phyloP scores from a whole-genome alignment of 64 coral and sea anemone genomes.

The Montipora efflorescens region DNA sequence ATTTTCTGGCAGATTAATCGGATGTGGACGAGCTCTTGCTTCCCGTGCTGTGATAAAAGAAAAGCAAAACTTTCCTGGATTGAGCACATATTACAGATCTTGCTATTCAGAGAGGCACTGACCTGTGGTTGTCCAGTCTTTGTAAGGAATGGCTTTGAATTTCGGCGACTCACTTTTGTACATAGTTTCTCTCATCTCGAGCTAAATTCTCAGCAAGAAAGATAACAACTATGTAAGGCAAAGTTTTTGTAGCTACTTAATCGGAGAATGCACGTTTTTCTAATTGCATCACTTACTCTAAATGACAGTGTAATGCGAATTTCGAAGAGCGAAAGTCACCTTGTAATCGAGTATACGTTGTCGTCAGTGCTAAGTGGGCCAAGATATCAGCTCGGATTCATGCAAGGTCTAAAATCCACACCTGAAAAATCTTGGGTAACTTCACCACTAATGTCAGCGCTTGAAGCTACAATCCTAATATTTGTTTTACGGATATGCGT shows the following conservation, averaged over 20 bases:
- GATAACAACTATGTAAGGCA: neutral
- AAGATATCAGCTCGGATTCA: too few relatives aligned
- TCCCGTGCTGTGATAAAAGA: slow-evolving; percentile 9
- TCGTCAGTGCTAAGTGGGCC: too few relatives aligned
- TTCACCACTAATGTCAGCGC: neutral
- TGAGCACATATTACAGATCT: too few relatives aligned
- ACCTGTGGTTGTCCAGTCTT: slow-evolving; percentile 56
- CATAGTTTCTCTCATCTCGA: slow-evolving; percentile 2
- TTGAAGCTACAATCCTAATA: neutral
- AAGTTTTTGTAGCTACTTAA: neutral
- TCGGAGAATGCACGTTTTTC: too few relatives aligned
- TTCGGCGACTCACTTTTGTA: neutral
- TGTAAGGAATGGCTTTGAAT: neutral
- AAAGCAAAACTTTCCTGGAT: neutral
- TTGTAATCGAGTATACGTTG: too few relatives aligned
- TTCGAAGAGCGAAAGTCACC: too few relatives aligned
- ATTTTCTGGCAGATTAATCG: slow-evolving; percentile 7
- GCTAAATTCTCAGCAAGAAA: neutral
- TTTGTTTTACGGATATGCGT: slow-evolving; percentile 28
- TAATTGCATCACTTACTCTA: too few relatives aligned
- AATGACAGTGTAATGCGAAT: too few relatives aligned
- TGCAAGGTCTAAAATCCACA: neutral
- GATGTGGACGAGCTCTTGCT: slow-evolving; percentile 5
- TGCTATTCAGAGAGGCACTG: neutral
- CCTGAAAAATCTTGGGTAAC: neutral